A percentile compares a stretch with the other conserved stretches of the same genome.
These are phyloP conservation scores for Fulmarus glacialis DNA, from an alignment of 2,113 vertebrate genomes.

Conservation along the genomic window DNA sequence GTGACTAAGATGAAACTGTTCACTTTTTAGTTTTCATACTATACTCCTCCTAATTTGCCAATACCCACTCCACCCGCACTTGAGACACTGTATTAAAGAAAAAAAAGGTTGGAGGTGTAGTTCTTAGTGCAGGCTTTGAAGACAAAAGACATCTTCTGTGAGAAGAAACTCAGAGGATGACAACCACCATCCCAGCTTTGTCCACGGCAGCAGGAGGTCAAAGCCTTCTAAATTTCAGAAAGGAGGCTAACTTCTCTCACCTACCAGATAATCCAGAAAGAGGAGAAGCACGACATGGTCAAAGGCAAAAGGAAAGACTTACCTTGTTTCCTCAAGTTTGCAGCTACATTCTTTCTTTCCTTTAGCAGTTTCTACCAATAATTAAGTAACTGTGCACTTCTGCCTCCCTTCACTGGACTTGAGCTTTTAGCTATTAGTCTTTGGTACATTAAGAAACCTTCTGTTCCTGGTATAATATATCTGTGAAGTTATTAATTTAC, in stretches of 20 bases:
- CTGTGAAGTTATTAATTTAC: not conserved
- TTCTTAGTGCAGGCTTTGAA: not conserved
- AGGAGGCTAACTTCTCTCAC: not conserved
- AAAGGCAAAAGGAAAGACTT: not conserved
- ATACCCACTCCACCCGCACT: not conserved
- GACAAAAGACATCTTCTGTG: not conserved
- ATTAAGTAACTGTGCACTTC: not conserved
- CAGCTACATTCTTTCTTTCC: not conserved
- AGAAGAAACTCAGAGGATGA: not conserved
- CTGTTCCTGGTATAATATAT: not conserved
- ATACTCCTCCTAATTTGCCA: not conserved
- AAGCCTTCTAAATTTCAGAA: not conserved
- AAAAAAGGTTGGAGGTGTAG: not conserved
- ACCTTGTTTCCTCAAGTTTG: not conserved
- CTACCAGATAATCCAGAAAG: not conserved
- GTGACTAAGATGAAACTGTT: not conserved
- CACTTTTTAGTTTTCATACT: not conserved
- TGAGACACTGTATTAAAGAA: not conserved
- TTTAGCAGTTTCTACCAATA: not conserved
- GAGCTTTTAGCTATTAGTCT: not conserved
- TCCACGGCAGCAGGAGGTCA: not conserved
- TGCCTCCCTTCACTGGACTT: not conserved
- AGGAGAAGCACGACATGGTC: not conserved
- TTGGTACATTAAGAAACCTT: not conserved
- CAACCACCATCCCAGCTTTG: not conserved